Evolutionary conservation across 2,113 vertebrate species (phyloP), one percentile per base, ranked within the genome.

Genomic region (Pluvianellus socialis): DNA sequence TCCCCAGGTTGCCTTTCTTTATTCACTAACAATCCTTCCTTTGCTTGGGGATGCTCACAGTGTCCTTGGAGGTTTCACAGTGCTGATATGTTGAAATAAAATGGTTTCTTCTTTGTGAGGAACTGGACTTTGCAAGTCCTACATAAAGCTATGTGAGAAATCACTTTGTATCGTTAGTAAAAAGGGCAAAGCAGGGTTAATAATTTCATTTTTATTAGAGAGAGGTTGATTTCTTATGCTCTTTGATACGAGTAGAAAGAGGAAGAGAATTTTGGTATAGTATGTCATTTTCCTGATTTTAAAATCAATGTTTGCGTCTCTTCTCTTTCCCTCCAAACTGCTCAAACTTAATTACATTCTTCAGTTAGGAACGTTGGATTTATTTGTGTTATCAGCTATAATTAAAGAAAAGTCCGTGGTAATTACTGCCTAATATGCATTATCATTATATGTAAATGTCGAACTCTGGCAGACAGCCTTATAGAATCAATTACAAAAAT

Each of bases 371-470:
- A 72, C 62, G 61, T 40, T 94, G 65, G 67, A 90, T 95, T 97
- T 96, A 91, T 96, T 96, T 92, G 79, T 33, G 14, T 93, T 97
- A 94, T 96, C 93, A 83, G 85, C 92, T 97, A 96, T 97, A 97
- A 92, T 98, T 94, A 90, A 96, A 91, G 72, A 86, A 95, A 97
- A 94, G 83, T 89, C 91, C 73, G 45, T 88, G 65, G 52, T 95
- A 96, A 94, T 97, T 96, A 85, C 96, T 35, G 14, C 72, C 93
- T 90, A 94, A 90, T 95, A 62, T 24, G 50, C 52, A 32, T 96
- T 96, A 95, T 96, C 87, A 49, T 97, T 92, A 45, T 87, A 94
- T 96, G 74, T 83, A 92, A 95, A 93, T 92, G 91, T 83, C 1
- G 1, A 47, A 72, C 55, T 96, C 76, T 79, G 92, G 77, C 75